Evolutionary conservation across 2,797 vertebrate genomes (phyloP), one percentile per base, ranked within the genome.

Genomic region (Spinus olivaceus): DNA sequence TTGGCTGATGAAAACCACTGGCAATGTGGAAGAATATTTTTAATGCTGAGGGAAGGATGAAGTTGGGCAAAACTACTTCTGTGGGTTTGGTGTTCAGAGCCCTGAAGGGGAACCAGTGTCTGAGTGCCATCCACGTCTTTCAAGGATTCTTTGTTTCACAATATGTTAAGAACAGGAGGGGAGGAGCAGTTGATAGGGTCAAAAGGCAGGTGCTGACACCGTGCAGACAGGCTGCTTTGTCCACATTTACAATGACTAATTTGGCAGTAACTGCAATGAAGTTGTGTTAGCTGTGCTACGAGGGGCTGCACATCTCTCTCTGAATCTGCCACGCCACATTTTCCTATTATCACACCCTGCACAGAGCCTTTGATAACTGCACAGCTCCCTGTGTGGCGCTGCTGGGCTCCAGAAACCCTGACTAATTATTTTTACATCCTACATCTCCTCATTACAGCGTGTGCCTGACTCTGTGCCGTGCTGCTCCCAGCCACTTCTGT

Each of bases 371-470:
- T 93, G 92, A 83, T 93, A 89, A 71, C 64, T 85, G 50, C 72
- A 28, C 78, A 65, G 83, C 4, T 69, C 50, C 90, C 88, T 74
- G 53, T 81, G 79, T 88, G 80, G 77, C 7, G 7, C 79, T 87
- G 69, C 78, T 65, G 57, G 84, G 79, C 76, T 89, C 76, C 61
- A 47, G 51, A 95, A 89, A 89, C 81, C 92, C 70, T 54, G 72
- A 64, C 88, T 95, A 93, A 92, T 95, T 95, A 87, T 82, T 92
- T 93, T 87, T 74, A 32, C 84, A 22, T 93, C 94, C 92, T 71
- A 9, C 79, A 61, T 94, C 78, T 73, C 69, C 86, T 93, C 53
- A 22, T 91, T 91, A 61, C 23, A 28, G 1, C 8, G 5, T 78
- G 71, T 91, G 63, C 79, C 85, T 59, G 86, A 27, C 88, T 53